Evolutionary conservation across 2,797 vertebrate genomes (phyloP).

Genomic region (Siniperca undulata): DNA sequence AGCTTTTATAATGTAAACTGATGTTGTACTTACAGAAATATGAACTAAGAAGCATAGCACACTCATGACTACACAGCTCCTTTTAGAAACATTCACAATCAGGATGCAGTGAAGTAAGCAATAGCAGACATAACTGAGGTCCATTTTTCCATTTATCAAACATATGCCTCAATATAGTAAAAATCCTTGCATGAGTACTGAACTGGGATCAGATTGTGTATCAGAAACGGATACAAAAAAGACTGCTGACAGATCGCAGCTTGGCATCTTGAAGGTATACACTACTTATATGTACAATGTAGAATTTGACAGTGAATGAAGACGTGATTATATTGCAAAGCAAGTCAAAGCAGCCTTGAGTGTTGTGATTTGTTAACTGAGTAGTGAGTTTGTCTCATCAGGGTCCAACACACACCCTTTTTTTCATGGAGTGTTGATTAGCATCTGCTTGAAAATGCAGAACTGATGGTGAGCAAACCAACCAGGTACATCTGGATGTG

Average conservation of each 20-base stretch:
- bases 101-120: neutral
- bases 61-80: neutral
- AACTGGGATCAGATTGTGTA: neutral
- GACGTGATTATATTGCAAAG: neutral
- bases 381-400: neutral
- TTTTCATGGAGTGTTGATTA: neutral
- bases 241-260: neutral
- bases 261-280: neutral
- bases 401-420: neutral
- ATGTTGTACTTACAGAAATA: neutral
- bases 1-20: slow-evolving; percentile 20
- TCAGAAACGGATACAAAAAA: neutral
- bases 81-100: slow-evolving; percentile 6
- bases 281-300: neutral
- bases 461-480: neutral
- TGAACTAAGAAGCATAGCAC: neutral
- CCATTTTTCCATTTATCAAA: neutral
- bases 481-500: neutral
- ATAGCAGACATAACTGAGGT: neutral
- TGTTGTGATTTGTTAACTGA: neutral
- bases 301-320: neutral
- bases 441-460: neutral
- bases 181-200: neutral
- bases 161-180: neutral
- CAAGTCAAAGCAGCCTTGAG: neutral